Base-by-base conservation (phyloP, 2,797 vertebrate genomes). In the Sternotherus odoratus region DNA sequence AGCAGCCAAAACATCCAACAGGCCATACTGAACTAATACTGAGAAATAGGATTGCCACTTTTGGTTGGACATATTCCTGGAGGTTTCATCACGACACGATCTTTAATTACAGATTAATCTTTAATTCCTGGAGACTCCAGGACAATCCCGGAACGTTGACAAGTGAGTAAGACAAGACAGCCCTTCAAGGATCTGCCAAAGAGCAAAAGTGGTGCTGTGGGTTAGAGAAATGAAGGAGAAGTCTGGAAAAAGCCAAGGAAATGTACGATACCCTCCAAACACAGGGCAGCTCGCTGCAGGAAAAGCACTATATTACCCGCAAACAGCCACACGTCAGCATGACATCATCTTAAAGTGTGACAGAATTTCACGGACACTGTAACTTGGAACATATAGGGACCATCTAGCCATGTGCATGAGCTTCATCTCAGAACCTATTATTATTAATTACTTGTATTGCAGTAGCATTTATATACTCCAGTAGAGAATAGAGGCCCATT, bases 341-440 rank as follows among this genome's bases (percentile, higher is more conserved):
- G 19, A 33, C 11, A 13, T 57, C 57, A 39, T 80, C 56, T 23
- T 17, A 2, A 72, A 4, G 30, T 1, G 6, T 33, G 82, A 69
- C 4, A 50, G 53, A 89, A 77, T 48, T 49, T 51, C 46, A 36
- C 12, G 3, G 5, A 69, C 19, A 39, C 36, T 21, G 11, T 21
- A 19, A 69, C 39, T 69, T 39, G 66, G n/a, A 57, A 6, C 33
- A 6, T 48, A 19, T 28, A 4, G 0, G 0, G 30, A 24, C 6
- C 50, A 1, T 33, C 83, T 80, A 88, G 86, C 33, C 6, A 3
- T 0, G 0, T 0, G 1, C 7, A 30, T 21, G 15, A 82, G 74
- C 46, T 51, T 72, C 26, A 60, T 66, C 54, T 19, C 0, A 0
- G 51, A 23, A 87, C 1, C 51, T 74, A 82, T 49, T 26, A 4